Percentiles rank a stretch among this genome's conserved stretches.
Evolutionary conservation across 2,888 invertebrate species (phyloP).

Genomic region (Lasius fuliginosus): DNA sequence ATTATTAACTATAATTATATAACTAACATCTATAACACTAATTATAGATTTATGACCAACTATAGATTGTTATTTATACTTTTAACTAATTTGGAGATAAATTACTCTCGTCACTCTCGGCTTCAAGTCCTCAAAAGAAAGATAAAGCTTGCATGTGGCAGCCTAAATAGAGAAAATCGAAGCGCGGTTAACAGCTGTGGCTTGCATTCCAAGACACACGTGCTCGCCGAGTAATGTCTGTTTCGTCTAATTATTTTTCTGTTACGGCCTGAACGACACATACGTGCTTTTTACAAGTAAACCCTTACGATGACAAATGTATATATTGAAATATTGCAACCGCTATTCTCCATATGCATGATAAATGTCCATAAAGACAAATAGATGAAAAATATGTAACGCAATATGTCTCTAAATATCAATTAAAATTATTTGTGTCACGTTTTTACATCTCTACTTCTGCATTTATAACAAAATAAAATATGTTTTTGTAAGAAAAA

Average conservation of each 20-base stretch:
- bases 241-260: constrained; percentile 68
- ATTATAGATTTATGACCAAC: not conserved
- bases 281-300: constrained; percentile 48
- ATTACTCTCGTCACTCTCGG: constrained; percentile 42
- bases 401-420: not conserved
- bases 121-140: constrained; percentile 46
- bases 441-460: not conserved
- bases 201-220: constrained; percentile 64
- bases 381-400: not conserved
- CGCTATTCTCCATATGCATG: not conserved
- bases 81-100: constrained; percentile 49
- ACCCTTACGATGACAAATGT: constrained; percentile 33
- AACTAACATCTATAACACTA: not conserved
- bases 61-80: constrained; percentile 38
- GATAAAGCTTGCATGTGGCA: constrained; percentile 59
- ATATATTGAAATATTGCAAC: constrained; percentile 9
- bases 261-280: constrained; percentile 41
- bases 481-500: not conserved
- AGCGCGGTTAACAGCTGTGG: constrained; percentile 56
- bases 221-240: constrained; percentile 63
- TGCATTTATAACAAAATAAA: not conserved
- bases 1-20: not conserved
- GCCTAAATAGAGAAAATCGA: constrained; percentile 58
- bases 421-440: constrained; percentile 7
- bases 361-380: constrained; percentile 10